Evolutionary conservation across 2,888 invertebrate genomes (phyloP), one percentile per base, ranked within the genome.

Genomic region (Hemaris fuciformis): DNA sequence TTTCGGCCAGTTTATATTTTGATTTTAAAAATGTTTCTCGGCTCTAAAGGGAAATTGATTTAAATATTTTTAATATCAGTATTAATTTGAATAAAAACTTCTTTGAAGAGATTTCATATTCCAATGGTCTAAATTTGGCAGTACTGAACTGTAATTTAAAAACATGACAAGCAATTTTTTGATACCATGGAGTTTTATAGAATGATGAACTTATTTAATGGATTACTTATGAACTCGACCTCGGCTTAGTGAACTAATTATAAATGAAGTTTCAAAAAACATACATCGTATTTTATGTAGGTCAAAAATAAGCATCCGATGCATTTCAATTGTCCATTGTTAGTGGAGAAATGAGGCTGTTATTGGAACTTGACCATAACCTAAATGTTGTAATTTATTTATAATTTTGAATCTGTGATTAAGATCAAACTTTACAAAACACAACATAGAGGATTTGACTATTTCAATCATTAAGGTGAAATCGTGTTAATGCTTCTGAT

Each of bases 321-420:
- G 53, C 53, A 31, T 31, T 53, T 31, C 18, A 31, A 31, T 53
- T 53, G 53, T 53, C 3, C 31, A 53, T 53, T 53, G 53, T 53
- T 53, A 10, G 8, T 27, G 31, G 31, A 18, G 53, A 53, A 53
- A 53, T 53, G 15, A 10, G 15, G 27, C 27, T 31, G 6, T 53
- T 27, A 15, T 4, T 2, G 7, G 6, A 48, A 48, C 6, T 48
- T 48, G 48, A 48, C 25, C 48, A 15, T 8, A 48, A 48, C 27
- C 15, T 48, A 6, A 27, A 15, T 15, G 20, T 43, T 22, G 8
- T 43, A 20, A 15, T 8, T 25, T 2, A 4, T 15, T 53, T 6
- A 15, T 53, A 7, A 15, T n/a, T 27, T 27, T 6, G 46, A 18
- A 42, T n/a, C 13, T 13, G 6, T n/a, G 6, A 6, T 15, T 27